These are phyloP conservation scores for Malthinus flaveolus DNA, from an alignment of 2,888 invertebrate genomes.

Conservation along the genomic window DNA sequence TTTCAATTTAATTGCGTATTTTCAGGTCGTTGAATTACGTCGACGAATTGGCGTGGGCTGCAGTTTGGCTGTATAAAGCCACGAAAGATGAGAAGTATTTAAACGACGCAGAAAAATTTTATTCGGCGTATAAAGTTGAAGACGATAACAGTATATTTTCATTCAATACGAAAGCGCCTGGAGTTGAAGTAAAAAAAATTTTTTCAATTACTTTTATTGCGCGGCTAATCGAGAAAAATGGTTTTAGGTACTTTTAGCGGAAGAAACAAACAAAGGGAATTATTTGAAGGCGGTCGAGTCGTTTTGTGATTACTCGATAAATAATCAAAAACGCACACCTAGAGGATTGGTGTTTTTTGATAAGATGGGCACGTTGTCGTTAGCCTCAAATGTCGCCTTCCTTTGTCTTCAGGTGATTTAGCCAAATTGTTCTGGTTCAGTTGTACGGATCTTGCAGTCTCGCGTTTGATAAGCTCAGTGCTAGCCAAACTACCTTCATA, in stretches of 20 bases:
- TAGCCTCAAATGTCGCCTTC: conserved; percentile 61
- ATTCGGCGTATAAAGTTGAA: conserved; percentile 55
- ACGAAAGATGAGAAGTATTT: conserved; percentile 56
- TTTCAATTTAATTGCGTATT: neutral
- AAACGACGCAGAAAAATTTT: conserved; percentile 57
- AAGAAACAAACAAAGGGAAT: conserved; percentile 52
- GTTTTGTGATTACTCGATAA: conserved; percentile 59
- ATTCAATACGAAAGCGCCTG: conserved; percentile 61
- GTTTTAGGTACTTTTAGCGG: conserved; percentile 55
- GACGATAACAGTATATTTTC: conserved; percentile 58
- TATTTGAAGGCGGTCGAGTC: conserved; percentile 53
- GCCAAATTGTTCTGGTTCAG: neutral
- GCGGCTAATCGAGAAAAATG: neutral
- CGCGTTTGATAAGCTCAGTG: too few relatives aligned
- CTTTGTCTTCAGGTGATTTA: conserved; percentile 56
- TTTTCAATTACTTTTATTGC: too few relatives aligned
- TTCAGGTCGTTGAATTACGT: conserved; percentile 58
- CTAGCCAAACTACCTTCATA: too few relatives aligned
- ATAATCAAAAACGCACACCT: conserved; percentile 56
- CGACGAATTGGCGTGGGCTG: conserved; percentile 62
- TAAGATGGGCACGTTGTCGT: conserved; percentile 59
- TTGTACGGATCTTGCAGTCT: too few relatives aligned
- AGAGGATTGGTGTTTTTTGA: conserved; percentile 60
- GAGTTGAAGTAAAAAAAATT: conserved; percentile 55
- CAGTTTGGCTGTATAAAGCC: conserved; percentile 60